Percentiles rank a stretch among this genome's conserved stretches.
phyloP scores from a whole-genome alignment of 2,888 invertebrate species.

The Dryocosmus kuriphilus region DNA sequence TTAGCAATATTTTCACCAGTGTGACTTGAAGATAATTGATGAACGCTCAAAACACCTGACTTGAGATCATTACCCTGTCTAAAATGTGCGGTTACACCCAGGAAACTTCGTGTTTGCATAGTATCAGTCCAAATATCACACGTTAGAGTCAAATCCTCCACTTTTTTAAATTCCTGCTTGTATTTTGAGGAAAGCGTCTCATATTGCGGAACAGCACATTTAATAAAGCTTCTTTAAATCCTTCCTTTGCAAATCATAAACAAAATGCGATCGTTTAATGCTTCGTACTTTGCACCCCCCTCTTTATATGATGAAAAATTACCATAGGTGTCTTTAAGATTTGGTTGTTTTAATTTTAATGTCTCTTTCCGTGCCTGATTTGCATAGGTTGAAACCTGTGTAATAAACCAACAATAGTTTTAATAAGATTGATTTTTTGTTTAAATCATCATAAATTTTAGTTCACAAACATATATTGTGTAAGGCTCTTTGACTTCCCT shows the following conservation, averaged over 20 bases:
- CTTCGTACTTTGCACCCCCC: background rate
- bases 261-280: background rate
- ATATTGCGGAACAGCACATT: background rate
- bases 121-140: background rate
- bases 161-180: background rate
- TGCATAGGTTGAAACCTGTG: background rate
- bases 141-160: background rate
- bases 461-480: background rate
- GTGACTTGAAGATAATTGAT: background rate
- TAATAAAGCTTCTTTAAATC: background rate
- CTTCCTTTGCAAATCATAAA: background rate
- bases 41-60: background rate
- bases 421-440: background rate
- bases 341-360: too few relatives aligned
- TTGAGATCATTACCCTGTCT: background rate
- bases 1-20: background rate
- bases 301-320: background rate
- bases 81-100: background rate
- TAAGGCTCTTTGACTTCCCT: background rate
- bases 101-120: background rate
- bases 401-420: background rate
- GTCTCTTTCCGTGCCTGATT: background rate
- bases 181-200: background rate
- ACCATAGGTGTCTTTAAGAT: background rate
- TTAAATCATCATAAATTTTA: background rate